These are phyloP conservation scores for Serinus canaria DNA, from an alignment of 2,113 vertebrate genomes.

Conservation along the genomic window DNA sequence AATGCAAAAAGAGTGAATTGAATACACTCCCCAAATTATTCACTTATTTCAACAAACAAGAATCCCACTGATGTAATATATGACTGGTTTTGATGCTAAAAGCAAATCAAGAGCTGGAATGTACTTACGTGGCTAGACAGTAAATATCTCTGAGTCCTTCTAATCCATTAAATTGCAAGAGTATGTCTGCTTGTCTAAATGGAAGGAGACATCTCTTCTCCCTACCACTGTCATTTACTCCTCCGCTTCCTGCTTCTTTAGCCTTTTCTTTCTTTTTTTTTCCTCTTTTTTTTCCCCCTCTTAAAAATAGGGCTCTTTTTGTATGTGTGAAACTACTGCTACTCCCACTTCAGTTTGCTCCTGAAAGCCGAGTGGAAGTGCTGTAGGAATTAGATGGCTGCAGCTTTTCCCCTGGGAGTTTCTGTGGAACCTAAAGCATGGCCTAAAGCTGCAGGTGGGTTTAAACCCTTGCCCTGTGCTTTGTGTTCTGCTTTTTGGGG, in stretches of 20 bases:
- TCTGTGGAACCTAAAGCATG: background rate
- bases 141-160: constrained; percentile 53
- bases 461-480: background rate
- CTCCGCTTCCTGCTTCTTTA: constrained; percentile 45
- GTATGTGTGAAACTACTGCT: constrained; percentile 2
- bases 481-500: background rate
- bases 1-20: constrained; percentile 23
- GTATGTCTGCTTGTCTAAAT: constrained; percentile 53
- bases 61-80: constrained; percentile 54
- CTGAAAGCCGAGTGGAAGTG: background rate
- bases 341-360: background rate
- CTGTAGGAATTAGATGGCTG: background rate
- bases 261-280: background rate
- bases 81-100: constrained; percentile 54
- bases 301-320: background rate
- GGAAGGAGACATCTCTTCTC: constrained; percentile 57
- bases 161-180: constrained; percentile 56
- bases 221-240: constrained; percentile 52
- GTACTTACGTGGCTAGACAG: constrained; percentile 65
- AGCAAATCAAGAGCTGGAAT: constrained; percentile 65
- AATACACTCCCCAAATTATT: constrained; percentile 42
- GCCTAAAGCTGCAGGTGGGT: background rate
- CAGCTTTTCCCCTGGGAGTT: background rate
- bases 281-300: background rate
- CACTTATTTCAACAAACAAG: constrained; percentile 55